phyloP scores from a whole-genome alignment of 2,888 invertebrate genomes.

The Dryomyza anilis region DNA sequence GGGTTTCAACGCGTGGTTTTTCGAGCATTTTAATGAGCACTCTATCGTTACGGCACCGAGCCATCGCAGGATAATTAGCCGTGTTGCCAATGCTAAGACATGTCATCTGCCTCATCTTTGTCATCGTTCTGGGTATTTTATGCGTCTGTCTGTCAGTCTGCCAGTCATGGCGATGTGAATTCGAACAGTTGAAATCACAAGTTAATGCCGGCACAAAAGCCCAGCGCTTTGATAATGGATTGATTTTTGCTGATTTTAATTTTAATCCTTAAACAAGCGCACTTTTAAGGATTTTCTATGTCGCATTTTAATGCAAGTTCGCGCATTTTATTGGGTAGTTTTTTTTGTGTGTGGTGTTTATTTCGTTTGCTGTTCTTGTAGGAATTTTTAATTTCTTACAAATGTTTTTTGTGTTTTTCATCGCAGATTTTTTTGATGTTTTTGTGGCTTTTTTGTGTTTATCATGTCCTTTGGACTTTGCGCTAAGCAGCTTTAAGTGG shows the following conservation, averaged over 20 bases:
- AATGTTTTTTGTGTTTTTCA: not conserved
- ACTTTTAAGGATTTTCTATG: slow-evolving; percentile 40
- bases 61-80: slow-evolving; percentile 52
- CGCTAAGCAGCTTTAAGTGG: not conserved
- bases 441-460: not conserved
- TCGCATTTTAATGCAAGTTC: not conserved
- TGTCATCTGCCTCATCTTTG: slow-evolving; percentile 30
- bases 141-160: too few relatives aligned
- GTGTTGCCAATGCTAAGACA: slow-evolving; percentile 52
- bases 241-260: slow-evolving; percentile 36
- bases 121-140: slow-evolving; percentile 5
- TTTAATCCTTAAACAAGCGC: slow-evolving; percentile 46
- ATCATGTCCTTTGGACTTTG: not conserved
- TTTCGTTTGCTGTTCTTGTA: not conserved
- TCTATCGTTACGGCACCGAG: slow-evolving; percentile 33
- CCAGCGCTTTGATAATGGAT: slow-evolving; percentile 30
- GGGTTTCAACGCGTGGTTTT: too few relatives aligned
- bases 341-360: not conserved
- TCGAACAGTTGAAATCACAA: slow-evolving; percentile 59
- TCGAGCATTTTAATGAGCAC: slow-evolving; percentile 52
- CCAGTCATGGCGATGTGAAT: slow-evolving; percentile 50
- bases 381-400: slow-evolving; percentile 1
- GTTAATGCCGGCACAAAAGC: slow-evolving; percentile 45
- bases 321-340: not conserved
- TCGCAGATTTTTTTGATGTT: not conserved